Conservation (phyloP, 2,113 vertebrate genomes). For the Anhinga rufa region DNA sequence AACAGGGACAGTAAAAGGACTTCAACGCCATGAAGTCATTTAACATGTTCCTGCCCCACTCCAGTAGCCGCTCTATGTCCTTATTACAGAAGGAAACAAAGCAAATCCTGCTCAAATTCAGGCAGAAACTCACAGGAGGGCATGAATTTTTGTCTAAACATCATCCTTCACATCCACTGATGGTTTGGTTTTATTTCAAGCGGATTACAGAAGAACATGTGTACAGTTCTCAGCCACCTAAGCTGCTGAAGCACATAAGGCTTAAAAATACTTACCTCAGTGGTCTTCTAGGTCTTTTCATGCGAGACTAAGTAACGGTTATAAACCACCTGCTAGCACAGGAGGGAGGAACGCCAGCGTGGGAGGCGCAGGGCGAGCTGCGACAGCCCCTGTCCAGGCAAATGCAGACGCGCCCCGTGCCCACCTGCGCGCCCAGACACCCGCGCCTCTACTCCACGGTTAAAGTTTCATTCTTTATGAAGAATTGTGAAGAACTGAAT, state of each 20-base stretch:
- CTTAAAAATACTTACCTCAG: background rate
- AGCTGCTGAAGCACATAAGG: background rate
- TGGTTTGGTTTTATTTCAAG: background rate
- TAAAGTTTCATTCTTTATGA: too few species aligned
- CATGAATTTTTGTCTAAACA: background rate
- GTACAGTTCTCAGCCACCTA: background rate
- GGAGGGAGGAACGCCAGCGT: background rate
- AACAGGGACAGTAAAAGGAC: background rate
- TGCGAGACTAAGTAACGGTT: rapidly evolving
- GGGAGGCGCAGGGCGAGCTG: background rate
- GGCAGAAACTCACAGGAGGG: background rate
- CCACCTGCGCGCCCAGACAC: background rate
- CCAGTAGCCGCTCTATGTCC: background rate
- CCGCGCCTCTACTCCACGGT: rapidly evolving
- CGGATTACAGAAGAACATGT: background rate
- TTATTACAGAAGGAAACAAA: background rate
- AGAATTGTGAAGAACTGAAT: too few species aligned
- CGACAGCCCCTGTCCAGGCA: background rate
- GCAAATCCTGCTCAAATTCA: background rate
- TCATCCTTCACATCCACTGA: background rate
- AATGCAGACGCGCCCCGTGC: rapidly evolving
- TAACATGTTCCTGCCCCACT: too few species aligned
- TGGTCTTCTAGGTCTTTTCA: background rate
- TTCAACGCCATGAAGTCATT: background rate
- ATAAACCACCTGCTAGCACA: background rate